Percentiles rank a stretch among this genome's conserved stretches.
These are phyloP conservation scores for Ormyrus rosae DNA, from an alignment of 2,888 invertebrate genomes.

Conservation along the genomic window DNA sequence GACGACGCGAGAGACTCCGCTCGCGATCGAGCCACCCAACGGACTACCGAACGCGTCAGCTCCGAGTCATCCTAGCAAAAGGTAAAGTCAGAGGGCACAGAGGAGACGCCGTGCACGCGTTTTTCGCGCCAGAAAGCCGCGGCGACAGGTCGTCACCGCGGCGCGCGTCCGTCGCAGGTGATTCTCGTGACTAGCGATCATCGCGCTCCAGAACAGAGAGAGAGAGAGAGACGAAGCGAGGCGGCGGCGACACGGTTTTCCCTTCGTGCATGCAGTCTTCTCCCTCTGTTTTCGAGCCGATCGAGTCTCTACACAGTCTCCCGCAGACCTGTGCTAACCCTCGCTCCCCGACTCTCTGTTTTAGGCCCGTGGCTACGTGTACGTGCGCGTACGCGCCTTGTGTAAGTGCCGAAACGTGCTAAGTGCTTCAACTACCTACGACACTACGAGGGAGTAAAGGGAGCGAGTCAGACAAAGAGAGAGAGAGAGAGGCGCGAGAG, in stretches of 20 bases:
- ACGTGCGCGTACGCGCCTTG: background rate
- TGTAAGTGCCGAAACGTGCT: conserved; percentile 47
- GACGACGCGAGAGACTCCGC: background rate
- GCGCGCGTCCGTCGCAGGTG: background rate
- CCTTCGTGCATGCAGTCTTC: background rate
- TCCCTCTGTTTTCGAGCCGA: background rate
- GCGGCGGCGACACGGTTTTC: background rate
- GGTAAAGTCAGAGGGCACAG: background rate
- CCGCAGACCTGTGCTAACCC: too few species aligned
- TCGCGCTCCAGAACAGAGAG: background rate
- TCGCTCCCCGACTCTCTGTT: too few species aligned
- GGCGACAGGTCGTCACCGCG: conserved; percentile 2
- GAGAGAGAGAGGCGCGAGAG: too few species aligned
- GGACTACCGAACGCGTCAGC: background rate
- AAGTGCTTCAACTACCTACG: conserved; percentile 40
- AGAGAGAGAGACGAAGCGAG: background rate
- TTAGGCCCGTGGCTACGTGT: too few species aligned
- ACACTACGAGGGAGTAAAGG: background rate
- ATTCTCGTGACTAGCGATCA: conserved; percentile 20
- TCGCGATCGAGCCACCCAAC: background rate
- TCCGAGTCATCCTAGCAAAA: background rate
- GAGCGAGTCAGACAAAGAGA: background rate
- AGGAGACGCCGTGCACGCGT: background rate
- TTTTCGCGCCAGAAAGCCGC: background rate
- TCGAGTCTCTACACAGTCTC: too few species aligned